phyloP scores from a whole-genome alignment of 2,797 vertebrate species.

The Australoheros facetus region DNA sequence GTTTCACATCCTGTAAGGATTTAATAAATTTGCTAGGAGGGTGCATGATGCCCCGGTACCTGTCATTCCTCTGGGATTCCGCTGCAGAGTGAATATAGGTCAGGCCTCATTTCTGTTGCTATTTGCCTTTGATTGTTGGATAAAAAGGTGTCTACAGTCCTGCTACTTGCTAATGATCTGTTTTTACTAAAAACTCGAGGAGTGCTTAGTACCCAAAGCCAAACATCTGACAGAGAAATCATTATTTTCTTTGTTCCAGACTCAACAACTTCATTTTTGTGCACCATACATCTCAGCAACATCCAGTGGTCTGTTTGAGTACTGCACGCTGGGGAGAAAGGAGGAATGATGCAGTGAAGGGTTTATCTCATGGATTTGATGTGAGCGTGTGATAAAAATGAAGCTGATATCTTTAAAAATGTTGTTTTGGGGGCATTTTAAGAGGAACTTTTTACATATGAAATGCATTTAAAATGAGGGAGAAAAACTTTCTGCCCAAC shows the following conservation, averaged over 20 bases:
- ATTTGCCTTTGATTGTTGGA: slow-evolving; percentile 58
- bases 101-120: slow-evolving; percentile 56
- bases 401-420: slow-evolving; percentile 55
- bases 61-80: slow-evolving; percentile 54
- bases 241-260: slow-evolving; percentile 71
- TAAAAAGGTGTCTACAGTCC: slow-evolving; percentile 38
- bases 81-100: slow-evolving; percentile 67
- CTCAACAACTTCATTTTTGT: slow-evolving; percentile 43
- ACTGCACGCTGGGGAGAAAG: slow-evolving; percentile 16
- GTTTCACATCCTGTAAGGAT: neutral
- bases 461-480: slow-evolving; percentile 58
- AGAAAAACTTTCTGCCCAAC: slow-evolving; percentile 56
- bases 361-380: slow-evolving; percentile 58
- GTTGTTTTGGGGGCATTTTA: slow-evolving; percentile 55
- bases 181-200: slow-evolving; percentile 31
- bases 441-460: slow-evolving; percentile 50
- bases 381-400: slow-evolving; percentile 56
- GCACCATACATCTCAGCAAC: slow-evolving; percentile 48
- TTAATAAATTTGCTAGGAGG: slow-evolving; percentile 8
- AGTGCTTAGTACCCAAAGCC: slow-evolving; percentile 34
- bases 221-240: slow-evolving; percentile 60
- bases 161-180: slow-evolving; percentile 47
- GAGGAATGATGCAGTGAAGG: neutral
- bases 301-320: slow-evolving; percentile 62
- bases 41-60: slow-evolving; percentile 39